Conservation (phyloP, 2,113 vertebrate genomes). For the Alouatta palliata region DNA sequence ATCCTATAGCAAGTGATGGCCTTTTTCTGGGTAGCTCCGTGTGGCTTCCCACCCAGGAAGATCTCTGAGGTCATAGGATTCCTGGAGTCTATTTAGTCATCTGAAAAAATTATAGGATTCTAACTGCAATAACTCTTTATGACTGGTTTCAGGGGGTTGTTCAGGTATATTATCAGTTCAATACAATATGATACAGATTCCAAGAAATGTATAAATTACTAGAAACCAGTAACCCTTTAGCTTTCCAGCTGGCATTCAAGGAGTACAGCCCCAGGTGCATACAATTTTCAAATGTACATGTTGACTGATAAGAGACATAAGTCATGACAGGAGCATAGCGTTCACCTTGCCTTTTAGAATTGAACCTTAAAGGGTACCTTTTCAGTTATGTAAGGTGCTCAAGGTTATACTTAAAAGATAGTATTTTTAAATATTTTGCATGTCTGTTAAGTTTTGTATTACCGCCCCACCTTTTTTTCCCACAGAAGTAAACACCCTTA, state of each 20-base stretch:
- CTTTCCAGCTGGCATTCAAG: conserved; percentile 11
- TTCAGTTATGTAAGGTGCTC: conserved; percentile 36
- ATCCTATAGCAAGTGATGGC: not conserved
- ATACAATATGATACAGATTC: not conserved
- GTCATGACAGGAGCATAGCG: not conserved
- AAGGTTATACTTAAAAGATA: conserved; percentile 10
- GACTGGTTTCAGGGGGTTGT: not conserved
- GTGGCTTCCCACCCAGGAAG: not conserved
- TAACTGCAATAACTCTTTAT: not conserved
- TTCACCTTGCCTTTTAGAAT: not conserved
- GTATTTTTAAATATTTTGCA: not conserved
- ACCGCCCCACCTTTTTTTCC: not conserved
- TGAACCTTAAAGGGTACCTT: not conserved
- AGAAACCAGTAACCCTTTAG: conserved; percentile 15
- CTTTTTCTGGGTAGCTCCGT: not conserved
- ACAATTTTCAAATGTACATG: not conserved
- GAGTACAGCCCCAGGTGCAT: not conserved
- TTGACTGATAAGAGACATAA: conserved; percentile 7
- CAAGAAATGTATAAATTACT: conserved; percentile 36
- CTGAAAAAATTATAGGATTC: conserved; percentile 40
- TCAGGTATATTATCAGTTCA: not conserved
- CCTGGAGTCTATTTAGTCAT: conserved; percentile 15
- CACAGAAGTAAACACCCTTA: conserved; percentile 12
- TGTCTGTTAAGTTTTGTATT: not conserved
- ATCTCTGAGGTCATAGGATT: not conserved